These are phyloP conservation scores for Phylloscopus collybita DNA, from an alignment of 2,797 vertebrate genomes.

Conservation along the genomic window DNA sequence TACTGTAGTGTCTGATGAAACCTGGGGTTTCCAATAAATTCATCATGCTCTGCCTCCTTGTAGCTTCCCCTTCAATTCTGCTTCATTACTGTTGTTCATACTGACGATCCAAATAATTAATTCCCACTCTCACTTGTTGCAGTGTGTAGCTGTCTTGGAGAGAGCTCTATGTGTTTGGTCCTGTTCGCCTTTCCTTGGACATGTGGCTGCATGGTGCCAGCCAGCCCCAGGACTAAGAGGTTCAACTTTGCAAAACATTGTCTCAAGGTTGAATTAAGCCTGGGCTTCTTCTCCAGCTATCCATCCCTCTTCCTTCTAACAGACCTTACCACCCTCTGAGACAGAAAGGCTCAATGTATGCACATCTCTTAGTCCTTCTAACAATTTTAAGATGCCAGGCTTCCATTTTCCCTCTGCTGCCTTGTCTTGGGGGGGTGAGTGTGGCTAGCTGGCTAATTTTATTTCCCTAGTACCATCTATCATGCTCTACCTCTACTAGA, in stretches of 20 bases:
- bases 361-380: not conserved
- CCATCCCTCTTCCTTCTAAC: not conserved
- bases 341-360: not conserved
- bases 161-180: not conserved
- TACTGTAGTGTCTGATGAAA: not conserved
- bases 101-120: not conserved
- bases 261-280: not conserved
- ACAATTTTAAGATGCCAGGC: not conserved
- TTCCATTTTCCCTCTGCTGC: not conserved
- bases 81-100: not conserved
- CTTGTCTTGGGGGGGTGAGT: not conserved
- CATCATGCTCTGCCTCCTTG: not conserved
- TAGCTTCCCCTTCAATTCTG: not conserved
- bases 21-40: not conserved
- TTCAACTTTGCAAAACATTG: not conserved
- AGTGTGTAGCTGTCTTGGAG: not conserved
- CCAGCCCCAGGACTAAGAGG: not conserved
- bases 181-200: not conserved
- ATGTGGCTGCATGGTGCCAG: accelerated
- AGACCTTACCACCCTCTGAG: not conserved
- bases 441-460: not conserved
- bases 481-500: not conserved
- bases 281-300: not conserved
- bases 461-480: not conserved
- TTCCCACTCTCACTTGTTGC: not conserved